Conservation (phyloP, 2,113 vertebrate genomes). For the Psettodes erumei region DNA sequence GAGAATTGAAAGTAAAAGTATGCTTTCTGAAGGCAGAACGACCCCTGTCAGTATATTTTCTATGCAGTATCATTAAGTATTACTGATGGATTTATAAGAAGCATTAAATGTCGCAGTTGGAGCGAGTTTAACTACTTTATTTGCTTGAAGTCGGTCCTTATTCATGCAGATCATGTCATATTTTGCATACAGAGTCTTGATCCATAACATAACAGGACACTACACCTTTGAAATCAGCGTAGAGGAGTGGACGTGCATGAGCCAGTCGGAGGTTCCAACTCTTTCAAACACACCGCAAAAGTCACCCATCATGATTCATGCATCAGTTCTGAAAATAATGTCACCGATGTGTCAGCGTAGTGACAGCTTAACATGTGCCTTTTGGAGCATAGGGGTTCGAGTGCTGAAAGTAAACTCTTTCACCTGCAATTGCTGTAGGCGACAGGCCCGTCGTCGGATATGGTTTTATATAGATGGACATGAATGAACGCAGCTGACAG, state of each 20-base stretch:
- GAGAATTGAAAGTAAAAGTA: not conserved
- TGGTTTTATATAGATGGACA: conserved; percentile 45
- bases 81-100: not conserved
- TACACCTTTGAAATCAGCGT: not conserved
- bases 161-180: not conserved
- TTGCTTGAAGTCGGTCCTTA: too few species aligned
- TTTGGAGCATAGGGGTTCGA: conserved; percentile 15
- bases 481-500: conserved; percentile 57
- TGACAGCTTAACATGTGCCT: conserved; percentile 43
- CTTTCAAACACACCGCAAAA: conserved; percentile 7
- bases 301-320: not conserved
- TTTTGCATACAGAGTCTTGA: not conserved
- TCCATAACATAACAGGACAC: not conserved
- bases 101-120: not conserved
- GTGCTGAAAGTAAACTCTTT: conserved; percentile 39
- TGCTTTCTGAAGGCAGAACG: not conserved
- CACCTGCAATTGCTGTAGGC: conserved; percentile 56
- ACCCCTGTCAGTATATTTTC: not conserved
- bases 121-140: too few species aligned
- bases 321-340: conserved; percentile 20
- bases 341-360: conserved; percentile 32
- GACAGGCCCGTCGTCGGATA: conserved; percentile 54
- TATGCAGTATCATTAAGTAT: not conserved
- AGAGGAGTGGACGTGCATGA: not conserved
- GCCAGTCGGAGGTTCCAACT: conserved; percentile 8